Evolutionary conservation across 2,797 vertebrate genomes (phyloP), one percentile per base, ranked within the genome.

Genomic region (Salmo trutta): DNA sequence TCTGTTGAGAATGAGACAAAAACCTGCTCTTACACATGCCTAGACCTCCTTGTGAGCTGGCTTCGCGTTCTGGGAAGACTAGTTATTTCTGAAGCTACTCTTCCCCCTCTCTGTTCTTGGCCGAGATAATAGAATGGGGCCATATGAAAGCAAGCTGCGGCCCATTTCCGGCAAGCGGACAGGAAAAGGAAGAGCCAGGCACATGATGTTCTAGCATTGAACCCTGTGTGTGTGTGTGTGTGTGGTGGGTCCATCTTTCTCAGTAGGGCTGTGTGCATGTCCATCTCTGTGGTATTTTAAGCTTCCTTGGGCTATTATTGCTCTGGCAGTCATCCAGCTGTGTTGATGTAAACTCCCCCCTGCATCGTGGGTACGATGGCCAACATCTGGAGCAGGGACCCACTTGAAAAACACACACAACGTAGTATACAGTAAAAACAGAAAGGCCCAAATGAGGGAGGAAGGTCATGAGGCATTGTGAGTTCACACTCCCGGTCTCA

Each of bases 121-220:
- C 74, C 82, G 73, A 79, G 67, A 81, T 17, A 84, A 80, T 77
- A 86, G 74, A 83, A 64, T 64, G 8, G 84, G 77, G 51, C 47
- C 77, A 80, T 76, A 64, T 77, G 59, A 24, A 24, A 64, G 59
- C 59, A 10, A 64, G 59, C 24, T 24, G 24, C 21, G 21, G 19
- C 14, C 14, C 71, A 33, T 54, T 4, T 27, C 71, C 91, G 88
- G 89, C 79, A 83, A 79, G 54, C 66, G 79, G 84, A 83, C 89
- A 90, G 91, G 90, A 92, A 91, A 65, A 68, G 90, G 88, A 92
- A 85, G 59, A 73, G 73, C 62, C 33, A 76, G 36, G 52, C 70
- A 73, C 72, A 80, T 76, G 74, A n/a, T 72, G 79, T 74, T 41
- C 84, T 84, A 80, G 81, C 81, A 81, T 76, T 59, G 65, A 83